Evolutionary conservation across 1,140 invertebrate species (phyloP), one percentile per base, ranked within the genome.

Genomic region (Drosophila tristis): DNA sequence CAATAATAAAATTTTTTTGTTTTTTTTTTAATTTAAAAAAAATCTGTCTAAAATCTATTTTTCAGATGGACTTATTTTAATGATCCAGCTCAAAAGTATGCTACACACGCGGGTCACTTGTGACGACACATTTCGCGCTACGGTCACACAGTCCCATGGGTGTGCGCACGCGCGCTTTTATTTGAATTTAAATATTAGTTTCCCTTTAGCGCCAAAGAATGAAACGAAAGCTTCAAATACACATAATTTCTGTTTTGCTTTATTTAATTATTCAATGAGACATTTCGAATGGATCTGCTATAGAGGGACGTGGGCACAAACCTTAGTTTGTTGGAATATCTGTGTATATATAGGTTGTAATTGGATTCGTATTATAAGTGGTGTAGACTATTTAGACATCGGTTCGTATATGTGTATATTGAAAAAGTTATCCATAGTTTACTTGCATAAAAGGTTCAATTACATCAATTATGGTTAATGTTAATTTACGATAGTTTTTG

Each of bases 361-460:
- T 76, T 80, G 64, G 62, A 80, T 76, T 75, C 64, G 44, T 71
- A 54, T 84, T 57, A 72, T 50, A 82, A 74, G 72, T 73, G 73
- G 57, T 76, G 73, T 76, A 76, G 72, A 75, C 72, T 75, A 76
- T 76, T 76, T 76, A 76, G 63, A 76, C 55, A 51, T 70, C 66
- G 66, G 64, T 42, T 70, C 45, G 51, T 76, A 76, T 20, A 20
- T 20, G 20, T 20, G 20, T 87, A 86, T 86, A 71, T 76, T 82
- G 79, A 74, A 86, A 65, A 81, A 82, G 82, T 78, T 87, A 86
- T 82, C 74, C 82, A 86, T 87, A 86, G 82, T 86, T 86, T 87
- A 86, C 82, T 87, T 78, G 87, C 82, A 86, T 86, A 84, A 86
- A 86, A 81, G 20, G 82, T 86, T 86, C 82, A 86, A 87, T 86